Percentiles rank a stretch among this genome's conserved stretches.
phyloP scores from a whole-genome alignment of 2,888 invertebrate genomes.

The Cheilosia soror region DNA sequence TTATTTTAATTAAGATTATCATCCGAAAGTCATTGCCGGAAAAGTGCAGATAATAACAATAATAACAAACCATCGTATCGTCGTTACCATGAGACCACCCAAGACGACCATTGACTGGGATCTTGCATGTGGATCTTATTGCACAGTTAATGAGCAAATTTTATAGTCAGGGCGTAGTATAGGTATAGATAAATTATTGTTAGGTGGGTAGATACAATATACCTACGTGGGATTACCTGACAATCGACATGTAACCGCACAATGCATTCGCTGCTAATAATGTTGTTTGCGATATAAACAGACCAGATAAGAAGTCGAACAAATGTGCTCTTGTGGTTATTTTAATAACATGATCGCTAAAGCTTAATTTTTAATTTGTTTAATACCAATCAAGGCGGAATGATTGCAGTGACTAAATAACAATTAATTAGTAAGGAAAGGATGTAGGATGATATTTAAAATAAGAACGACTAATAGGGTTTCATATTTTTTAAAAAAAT shows the following conservation, averaged over 20 bases:
- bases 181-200: slow-evolving; percentile 3
- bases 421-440: too few species aligned
- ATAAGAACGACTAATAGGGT: too few species aligned
- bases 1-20: slow-evolving; percentile 17
- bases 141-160: slow-evolving; percentile 13
- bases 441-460: too few species aligned
- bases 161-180: slow-evolving; percentile 1
- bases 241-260: slow-evolving; percentile 9
- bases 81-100: slow-evolving; percentile 20
- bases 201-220: slow-evolving; percentile 6
- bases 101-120: neutral
- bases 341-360: neutral
- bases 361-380: too few species aligned
- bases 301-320: neutral
- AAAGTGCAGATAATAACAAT: slow-evolving; percentile 18
- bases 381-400: too few species aligned
- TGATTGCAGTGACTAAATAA: too few species aligned
- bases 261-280: slow-evolving; percentile 11
- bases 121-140: slow-evolving; percentile 5
- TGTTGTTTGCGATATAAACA: neutral
- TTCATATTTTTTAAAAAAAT: too few species aligned
- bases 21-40: slow-evolving; percentile 4
- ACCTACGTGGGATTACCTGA: slow-evolving; percentile 4
- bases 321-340: neutral
- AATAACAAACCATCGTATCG: slow-evolving; percentile 1